Evolutionary conservation across 1,140 invertebrate genomes (phyloP).

Genomic region (Platorchestia sp.): DNA sequence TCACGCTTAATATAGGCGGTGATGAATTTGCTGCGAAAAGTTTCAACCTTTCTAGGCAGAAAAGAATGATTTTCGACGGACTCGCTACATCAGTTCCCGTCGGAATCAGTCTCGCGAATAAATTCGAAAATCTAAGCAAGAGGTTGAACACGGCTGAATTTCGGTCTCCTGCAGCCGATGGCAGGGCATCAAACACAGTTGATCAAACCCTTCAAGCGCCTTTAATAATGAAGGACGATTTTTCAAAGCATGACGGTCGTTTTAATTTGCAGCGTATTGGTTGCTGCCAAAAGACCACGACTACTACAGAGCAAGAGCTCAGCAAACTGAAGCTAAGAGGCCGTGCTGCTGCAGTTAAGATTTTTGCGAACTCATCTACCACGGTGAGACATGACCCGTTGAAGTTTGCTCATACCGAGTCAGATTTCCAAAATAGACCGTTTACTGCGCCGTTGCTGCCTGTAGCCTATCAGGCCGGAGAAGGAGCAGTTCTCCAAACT

Average conservation of each 20-base stretch:
- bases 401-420: neutral
- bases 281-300: neutral
- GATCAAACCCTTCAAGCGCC: neutral
- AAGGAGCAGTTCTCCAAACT: neutral
- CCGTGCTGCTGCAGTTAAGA: neutral
- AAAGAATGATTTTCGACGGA: slow-evolving; percentile 14
- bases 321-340: neutral
- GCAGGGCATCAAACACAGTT: neutral
- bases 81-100: neutral
- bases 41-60: neutral
- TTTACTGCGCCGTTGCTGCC: neutral
- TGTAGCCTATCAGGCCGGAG: neutral
- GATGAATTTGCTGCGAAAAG: neutral
- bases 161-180: neutral
- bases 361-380: neutral
- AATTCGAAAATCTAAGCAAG: neutral
- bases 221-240: neutral
- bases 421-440: neutral
- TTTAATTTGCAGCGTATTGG: neutral
- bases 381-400: neutral
- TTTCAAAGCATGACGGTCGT: neutral
- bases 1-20: neutral
- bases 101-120: neutral
- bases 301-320: neutral
- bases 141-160: neutral